phyloP scores from a whole-genome alignment of 2,888 invertebrate genomes.

The Clanis bilineata region DNA sequence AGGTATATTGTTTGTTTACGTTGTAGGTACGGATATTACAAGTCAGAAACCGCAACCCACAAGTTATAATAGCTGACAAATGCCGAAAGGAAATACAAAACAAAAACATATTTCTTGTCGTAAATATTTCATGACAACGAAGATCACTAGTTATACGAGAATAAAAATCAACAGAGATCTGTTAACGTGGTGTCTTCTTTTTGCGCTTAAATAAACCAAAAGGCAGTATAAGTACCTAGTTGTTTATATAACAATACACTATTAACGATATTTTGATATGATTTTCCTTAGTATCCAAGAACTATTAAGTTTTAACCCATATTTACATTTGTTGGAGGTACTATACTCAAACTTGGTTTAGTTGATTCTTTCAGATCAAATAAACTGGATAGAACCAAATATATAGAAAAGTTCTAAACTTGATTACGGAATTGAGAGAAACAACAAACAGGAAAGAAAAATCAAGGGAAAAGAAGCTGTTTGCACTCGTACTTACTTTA shows the following conservation, averaged over 20 bases:
- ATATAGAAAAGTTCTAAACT: constrained; percentile 61
- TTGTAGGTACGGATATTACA: background rate
- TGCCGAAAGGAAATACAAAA: constrained; percentile 22
- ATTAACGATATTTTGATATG: too few relatives aligned
- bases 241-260: too few relatives aligned
- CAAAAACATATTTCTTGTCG: constrained; percentile 46
- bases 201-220: constrained; percentile 45
- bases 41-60: background rate
- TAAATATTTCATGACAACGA: constrained; percentile 47
- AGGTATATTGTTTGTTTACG: constrained; percentile 1
- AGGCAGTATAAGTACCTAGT: too few relatives aligned
- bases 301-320: too few relatives aligned
- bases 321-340: constrained; percentile 26
- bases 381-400: constrained; percentile 46
- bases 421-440: constrained; percentile 68
- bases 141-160: constrained; percentile 48
- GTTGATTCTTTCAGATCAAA: constrained; percentile 34
- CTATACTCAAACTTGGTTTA: constrained; percentile 9
- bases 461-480: constrained; percentile 60
- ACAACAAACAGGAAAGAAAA: constrained; percentile 68
- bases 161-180: constrained; percentile 57
- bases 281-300: too few relatives aligned
- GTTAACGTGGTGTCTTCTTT: constrained; percentile 45
- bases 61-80: constrained; percentile 9
- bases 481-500: constrained; percentile 59